Percentiles rank a stretch among this genome's conserved stretches.
Evolutionary conservation across 1,140 invertebrate genomes (phyloP).

Genomic region (Plutomurus gul): DNA sequence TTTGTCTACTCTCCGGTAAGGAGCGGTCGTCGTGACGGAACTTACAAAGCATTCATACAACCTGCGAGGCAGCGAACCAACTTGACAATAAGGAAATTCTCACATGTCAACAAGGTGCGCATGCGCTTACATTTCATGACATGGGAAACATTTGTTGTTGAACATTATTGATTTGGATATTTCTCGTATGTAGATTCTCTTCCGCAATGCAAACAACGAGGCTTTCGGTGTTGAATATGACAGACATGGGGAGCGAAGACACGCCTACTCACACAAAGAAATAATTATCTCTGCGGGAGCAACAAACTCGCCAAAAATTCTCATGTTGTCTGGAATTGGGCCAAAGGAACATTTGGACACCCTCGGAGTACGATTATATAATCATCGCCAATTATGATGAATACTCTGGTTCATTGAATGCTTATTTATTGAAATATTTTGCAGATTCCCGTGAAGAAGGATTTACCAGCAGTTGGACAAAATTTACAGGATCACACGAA

Average conservation of each 20-base stretch:
- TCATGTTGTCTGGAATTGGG: too few species aligned
- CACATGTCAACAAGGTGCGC: slow-evolving; percentile 43
- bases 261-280: slow-evolving; percentile 54
- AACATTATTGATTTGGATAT: too few species aligned
- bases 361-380: slow-evolving; percentile 46
- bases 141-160: too few species aligned
- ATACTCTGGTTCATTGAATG: too few species aligned
- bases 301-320: slow-evolving; percentile 57
- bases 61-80: neutral
- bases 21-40: slow-evolving; percentile 27
- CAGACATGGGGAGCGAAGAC: slow-evolving; percentile 5
- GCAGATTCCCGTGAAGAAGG: slow-evolving; percentile 32
- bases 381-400: too few species aligned
- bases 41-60: slow-evolving; percentile 33
- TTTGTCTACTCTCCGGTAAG: slow-evolving; percentile 28
- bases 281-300: too few species aligned
- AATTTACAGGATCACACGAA: slow-evolving; percentile 59
- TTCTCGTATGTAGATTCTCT: slow-evolving; percentile 37
- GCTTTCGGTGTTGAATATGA: slow-evolving; percentile 49
- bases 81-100: slow-evolving; percentile 38
- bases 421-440: neutral
- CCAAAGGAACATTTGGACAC: slow-evolving; percentile 57
- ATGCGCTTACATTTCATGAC: too few species aligned
- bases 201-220: neutral
- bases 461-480: slow-evolving; percentile 58